Base-by-base conservation (phyloP, 2,797 vertebrate genomes). In the Craterocephalus amniculus region DNA sequence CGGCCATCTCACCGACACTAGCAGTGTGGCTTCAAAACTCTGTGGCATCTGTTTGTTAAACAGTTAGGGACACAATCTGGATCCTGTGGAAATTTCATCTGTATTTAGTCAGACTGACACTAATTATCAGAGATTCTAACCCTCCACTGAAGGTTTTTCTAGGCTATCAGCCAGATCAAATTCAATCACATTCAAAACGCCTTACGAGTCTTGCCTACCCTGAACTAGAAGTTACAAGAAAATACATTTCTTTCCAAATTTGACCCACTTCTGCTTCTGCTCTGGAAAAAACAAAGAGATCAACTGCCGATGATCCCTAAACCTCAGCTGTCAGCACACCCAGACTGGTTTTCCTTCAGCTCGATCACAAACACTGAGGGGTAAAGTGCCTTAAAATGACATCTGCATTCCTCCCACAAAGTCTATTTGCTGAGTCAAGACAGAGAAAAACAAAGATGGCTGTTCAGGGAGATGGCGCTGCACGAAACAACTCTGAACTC, bases 381-480 rank as follows among this genome's bases (percentile, higher is more conserved):
- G 34, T 29, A 4, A n/a, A n/a, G n/a, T n/a, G n/a, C n/a, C n/a
- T n/a, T n/a, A n/a, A n/a, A n/a, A n/a, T n/a, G n/a, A n/a, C 18
- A 22, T 35, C 55, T 16, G 4, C 48, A 70, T 79, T 78, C 65
- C 58, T 57, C 34, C 7, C 1, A 32, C 58, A 64, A 80, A 26
- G 34, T 59, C 52, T 76, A 31, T n/a, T 67, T 32, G 24, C 65
- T 72, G 70, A 84, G 57, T 58, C 1, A 1, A 13, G 57, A 51
- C 55, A 48, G 29, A 62, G 35, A 63, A 61, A 72, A 79, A n/a
- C 78, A 72, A 80, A 83, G 70, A 56, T 16, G 72, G 63, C 60
- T 13, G 61, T 76, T 52, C 18, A 24, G 63, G 12, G 24, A 10
- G 11, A 32, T 22, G 26, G 36, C 10, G 10, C 40, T 48, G 43